phyloP scores from a whole-genome alignment of 1,140 invertebrate species.

The Hermatobates lingyangjiaoensis region DNA sequence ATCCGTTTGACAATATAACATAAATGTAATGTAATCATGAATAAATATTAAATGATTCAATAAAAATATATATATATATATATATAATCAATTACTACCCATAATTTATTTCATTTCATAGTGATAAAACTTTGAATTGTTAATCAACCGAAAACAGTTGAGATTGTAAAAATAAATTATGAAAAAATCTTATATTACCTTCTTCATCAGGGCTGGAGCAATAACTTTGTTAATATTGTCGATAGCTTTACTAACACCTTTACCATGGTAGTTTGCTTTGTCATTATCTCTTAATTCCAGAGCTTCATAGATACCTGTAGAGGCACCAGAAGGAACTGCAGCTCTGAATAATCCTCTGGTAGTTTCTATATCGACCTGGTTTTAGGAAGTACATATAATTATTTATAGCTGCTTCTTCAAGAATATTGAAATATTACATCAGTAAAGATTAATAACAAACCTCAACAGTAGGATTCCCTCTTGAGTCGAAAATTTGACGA shows the following conservation, averaged over 20 bases:
- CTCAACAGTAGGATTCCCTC: conserved; percentile 97
- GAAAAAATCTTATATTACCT: neutral
- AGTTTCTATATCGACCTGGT: conserved; percentile 50
- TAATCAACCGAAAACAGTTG: neutral
- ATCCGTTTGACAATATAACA: too few relatives aligned
- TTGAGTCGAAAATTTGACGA: conserved; percentile 94
- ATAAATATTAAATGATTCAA: neutral
- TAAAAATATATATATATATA: neutral
- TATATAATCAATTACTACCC: neutral
- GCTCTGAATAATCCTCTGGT: conserved; percentile 79
- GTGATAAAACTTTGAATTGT: neutral
- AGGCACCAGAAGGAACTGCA: conserved; percentile 95
- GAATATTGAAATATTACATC: too few relatives aligned
- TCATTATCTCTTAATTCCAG: conserved; percentile 87
- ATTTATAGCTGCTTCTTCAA: too few relatives aligned
- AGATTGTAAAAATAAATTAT: neutral
- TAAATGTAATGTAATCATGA: neutral
- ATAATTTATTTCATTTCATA: neutral
- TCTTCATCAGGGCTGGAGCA: conserved; percentile 38
- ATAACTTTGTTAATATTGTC: conserved; percentile 85
- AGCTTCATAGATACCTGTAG: conserved; percentile 93
- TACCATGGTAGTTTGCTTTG: conserved; percentile 79
- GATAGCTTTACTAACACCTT: conserved; percentile 84
- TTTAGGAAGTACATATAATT: too few relatives aligned
- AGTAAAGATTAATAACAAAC: too few relatives aligned